These are phyloP conservation scores for Passer montanus DNA, from an alignment of 2,113 vertebrate genomes.

Conservation along the genomic window DNA sequence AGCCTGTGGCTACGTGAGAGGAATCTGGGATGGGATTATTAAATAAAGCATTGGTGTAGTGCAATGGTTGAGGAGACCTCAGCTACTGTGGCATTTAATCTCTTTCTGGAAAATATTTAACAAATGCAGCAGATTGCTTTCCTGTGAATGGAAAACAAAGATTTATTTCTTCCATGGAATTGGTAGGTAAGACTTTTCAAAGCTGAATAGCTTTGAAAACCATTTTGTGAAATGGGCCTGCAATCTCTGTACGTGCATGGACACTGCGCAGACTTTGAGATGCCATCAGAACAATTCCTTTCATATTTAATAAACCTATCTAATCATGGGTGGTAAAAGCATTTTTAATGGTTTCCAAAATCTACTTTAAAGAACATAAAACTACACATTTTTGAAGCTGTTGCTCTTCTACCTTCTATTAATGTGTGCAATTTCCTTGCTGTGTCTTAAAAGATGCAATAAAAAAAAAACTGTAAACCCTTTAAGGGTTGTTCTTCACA, in stretches of 20 bases:
- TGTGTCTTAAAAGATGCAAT: neutral
- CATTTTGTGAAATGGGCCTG: neutral
- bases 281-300: neutral
- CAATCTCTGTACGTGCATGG: neutral
- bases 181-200: neutral
- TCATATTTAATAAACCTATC: neutral
- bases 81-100: neutral
- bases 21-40: neutral
- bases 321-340: neutral
- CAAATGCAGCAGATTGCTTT: neutral
- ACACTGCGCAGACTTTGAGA: neutral
- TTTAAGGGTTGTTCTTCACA: neutral
- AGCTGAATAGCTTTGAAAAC: neutral
- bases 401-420: neutral
- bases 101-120: constrained; percentile 1
- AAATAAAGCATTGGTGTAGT: neutral
- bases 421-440: neutral
- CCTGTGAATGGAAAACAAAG: neutral
- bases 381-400: neutral
- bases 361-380: neutral
- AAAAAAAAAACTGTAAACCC: neutral
- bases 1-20: neutral
- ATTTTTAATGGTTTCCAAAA: neutral
- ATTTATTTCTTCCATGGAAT: neutral
- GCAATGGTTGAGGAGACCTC: neutral